Evolutionary conservation across 1,140 invertebrate species (phyloP), one percentile per base, ranked within the genome.

Genomic region (Tetragnatha versicolor): DNA sequence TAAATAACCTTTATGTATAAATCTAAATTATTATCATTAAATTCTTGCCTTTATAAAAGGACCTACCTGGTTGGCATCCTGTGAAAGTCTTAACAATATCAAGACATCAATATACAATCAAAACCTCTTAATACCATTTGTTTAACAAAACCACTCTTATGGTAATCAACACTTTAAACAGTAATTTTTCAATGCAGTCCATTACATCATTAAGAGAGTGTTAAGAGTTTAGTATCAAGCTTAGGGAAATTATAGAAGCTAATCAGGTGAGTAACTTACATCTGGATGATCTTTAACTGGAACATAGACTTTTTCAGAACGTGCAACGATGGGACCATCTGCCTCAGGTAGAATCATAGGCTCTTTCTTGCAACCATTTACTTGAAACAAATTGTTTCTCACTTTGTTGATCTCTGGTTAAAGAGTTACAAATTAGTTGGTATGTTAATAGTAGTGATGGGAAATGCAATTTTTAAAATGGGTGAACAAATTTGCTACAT

Each of bases 261-360:
- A 27, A 33, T 55, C 17, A 22, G 22, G 39, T 25, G 6, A 27
- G 37, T 1, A 61, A 94, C 94, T 96, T 90, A 99, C 98, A 87
- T 99, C 98, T 89, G 98, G 98, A 88, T 98, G 95, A 88, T 99
- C 97, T 91, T 98, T 98, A 82, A 98, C 94, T 14, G 98, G 98
- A 84, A 99, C 97, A 89, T 97, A 99, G 83, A 99, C 94, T 91
- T 99, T 99, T 90, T 99, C 98, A 87, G 95, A 95, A 82, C 97
- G 90, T 83, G 94, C 95, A 76, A 94, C 92, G 82, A 94, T 89
- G 82, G 94, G 90, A 49, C 98, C 98, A 80, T 94, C 92, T 51
- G 94, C 89, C 83, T 99, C 97, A 83, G 98, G 98, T 83, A 99
- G 89, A 73, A 93, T 88, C 55, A 98, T 89, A 33, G 96, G 94